Evolutionary conservation across 2,888 invertebrate genomes (phyloP).

Genomic region (Lottia gigantea): DNA sequence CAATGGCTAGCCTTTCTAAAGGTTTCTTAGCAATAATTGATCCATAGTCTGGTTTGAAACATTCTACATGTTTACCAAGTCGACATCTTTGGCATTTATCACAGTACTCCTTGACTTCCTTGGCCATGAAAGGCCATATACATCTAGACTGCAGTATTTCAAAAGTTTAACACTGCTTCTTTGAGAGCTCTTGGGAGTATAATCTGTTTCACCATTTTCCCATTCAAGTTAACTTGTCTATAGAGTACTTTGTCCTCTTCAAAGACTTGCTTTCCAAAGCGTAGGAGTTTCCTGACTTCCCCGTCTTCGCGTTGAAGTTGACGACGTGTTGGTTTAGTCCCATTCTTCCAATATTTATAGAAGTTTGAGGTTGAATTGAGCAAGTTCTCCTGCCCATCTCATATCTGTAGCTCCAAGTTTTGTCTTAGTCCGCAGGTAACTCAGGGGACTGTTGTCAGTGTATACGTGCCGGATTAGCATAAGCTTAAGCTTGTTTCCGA

Average conservation of each 20-base stretch:
- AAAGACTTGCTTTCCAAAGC: neutral
- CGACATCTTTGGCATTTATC: constrained; percentile 34
- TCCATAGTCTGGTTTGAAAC: constrained; percentile 20
- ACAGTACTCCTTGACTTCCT: constrained; percentile 29
- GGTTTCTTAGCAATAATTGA: constrained; percentile 31
- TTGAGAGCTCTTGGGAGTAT: constrained; percentile 17
- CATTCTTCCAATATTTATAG: neutral
- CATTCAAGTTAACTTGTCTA: neutral
- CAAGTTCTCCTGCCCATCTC: constrained; percentile 33
- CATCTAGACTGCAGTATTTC: constrained; percentile 26
- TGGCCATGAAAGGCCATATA: constrained; percentile 37
- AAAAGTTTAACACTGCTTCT: constrained; percentile 24
- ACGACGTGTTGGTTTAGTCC: neutral
- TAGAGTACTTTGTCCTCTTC: neutral
- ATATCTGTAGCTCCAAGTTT: constrained; percentile 39
- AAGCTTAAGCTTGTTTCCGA: too few species aligned
- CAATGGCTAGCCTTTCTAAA: constrained; percentile 37
- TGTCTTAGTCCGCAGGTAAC: constrained; percentile 27
- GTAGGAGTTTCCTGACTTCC: constrained; percentile 1
- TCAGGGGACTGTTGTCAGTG: constrained; percentile 29
- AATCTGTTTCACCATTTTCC: neutral
- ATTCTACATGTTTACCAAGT: constrained; percentile 21
- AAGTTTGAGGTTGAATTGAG: constrained; percentile 30
- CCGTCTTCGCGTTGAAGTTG: neutral
- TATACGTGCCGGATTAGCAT: too few species aligned